phyloP scores from a whole-genome alignment of 2,797 vertebrate genomes.

The Poliocrania exsul region DNA sequence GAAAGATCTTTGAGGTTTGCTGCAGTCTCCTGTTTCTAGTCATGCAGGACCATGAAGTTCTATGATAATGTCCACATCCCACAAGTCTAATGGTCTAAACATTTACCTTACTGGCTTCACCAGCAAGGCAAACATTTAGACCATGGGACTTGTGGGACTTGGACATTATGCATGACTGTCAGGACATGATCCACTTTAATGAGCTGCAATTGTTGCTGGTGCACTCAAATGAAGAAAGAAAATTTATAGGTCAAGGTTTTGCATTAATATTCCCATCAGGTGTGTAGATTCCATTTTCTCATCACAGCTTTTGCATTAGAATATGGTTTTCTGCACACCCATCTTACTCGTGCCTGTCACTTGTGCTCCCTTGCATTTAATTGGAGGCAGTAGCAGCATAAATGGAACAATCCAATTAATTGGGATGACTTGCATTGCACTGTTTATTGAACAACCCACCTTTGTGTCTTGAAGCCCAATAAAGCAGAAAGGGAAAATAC shows the following conservation, averaged over 20 bases:
- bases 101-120: not conserved
- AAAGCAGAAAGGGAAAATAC: constrained; percentile 8
- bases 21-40: not conserved
- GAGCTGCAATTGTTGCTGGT: constrained; percentile 10
- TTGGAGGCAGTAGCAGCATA: constrained; percentile 1
- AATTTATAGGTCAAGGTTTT: constrained; percentile 49
- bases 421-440: not conserved
- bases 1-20: not conserved
- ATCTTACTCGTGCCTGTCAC: not conserved
- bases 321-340: not conserved
- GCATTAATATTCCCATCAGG: constrained; percentile 47
- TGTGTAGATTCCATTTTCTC: constrained; percentile 28
- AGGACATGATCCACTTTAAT: not conserved
- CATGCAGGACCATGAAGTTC: not conserved
- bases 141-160: not conserved
- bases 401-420: constrained; percentile 47
- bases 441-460: constrained; percentile 39
- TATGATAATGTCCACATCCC: rapidly evolving
- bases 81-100: not conserved
- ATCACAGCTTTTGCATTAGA: constrained; percentile 27
- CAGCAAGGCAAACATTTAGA: not conserved
- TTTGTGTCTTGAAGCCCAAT: constrained; percentile 6
- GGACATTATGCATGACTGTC: not conserved
- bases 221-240: not conserved
- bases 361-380: not conserved